A percentile compares a stretch with the other conserved stretches of the same genome.
These are phyloP conservation scores for Papilio protenor DNA, from an alignment of 2,888 invertebrate species.

Conservation along the genomic window DNA sequence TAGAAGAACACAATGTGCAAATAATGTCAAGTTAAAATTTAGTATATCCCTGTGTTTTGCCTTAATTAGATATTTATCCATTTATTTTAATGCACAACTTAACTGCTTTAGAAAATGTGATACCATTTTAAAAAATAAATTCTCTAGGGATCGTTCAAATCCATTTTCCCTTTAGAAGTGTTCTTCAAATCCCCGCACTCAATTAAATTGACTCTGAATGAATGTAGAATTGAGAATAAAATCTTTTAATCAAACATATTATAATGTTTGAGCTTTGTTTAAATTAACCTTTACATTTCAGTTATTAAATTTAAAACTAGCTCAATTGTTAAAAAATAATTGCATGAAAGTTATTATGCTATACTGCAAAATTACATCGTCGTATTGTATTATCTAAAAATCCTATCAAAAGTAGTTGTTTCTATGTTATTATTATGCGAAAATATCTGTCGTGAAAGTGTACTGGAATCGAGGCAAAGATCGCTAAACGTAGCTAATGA, in stretches of 20 bases:
- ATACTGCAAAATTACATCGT: not conserved
- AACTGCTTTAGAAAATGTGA: conserved; percentile 2
- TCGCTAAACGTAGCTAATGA: no score
- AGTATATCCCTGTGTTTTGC: not conserved
- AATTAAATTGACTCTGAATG: conserved; percentile 17
- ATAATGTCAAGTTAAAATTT: not conserved
- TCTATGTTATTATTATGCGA: no score
- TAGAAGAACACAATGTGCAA: not conserved
- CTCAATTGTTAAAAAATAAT: not conserved
- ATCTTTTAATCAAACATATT: conserved; percentile 9
- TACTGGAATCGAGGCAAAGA: no score
- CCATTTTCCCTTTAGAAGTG: conserved; percentile 12
- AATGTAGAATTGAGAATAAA: conserved; percentile 6
- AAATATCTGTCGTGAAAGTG: no score
- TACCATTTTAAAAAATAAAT: conserved; percentile 5
- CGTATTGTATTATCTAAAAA: no score
- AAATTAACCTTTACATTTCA: not conserved
- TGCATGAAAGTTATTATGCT: not conserved
- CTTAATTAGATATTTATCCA: not conserved
- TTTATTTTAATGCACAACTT: not conserved
- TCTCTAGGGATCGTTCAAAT: not conserved
- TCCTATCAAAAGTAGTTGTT: no score
- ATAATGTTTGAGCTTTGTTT: not conserved
- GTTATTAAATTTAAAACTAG: not conserved
- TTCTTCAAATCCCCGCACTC: conserved; percentile 22